Conservation (phyloP, 2,888 invertebrate genomes). For the Zygaena filipendulae region DNA sequence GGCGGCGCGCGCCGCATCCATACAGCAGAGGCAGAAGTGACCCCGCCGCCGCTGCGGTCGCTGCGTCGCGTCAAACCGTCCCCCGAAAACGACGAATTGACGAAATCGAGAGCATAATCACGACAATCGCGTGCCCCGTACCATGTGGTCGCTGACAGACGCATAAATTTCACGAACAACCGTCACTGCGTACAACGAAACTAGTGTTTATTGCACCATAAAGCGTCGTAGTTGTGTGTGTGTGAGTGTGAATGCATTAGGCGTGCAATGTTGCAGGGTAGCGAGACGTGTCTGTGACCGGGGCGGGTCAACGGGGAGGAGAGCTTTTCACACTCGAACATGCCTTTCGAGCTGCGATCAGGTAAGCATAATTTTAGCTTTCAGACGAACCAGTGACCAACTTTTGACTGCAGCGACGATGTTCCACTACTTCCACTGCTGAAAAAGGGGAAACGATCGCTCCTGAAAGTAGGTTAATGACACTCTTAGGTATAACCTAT, state of each 20-base stretch:
- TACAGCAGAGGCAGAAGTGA: conserved; percentile 51
- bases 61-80: conserved; percentile 39
- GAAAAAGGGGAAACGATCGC: too few relatives aligned
- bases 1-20: conserved; percentile 59
- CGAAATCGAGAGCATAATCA: conserved; percentile 34
- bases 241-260: conserved; percentile 43
- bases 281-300: conserved; percentile 44
- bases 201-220: conserved; percentile 22
- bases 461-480: too few relatives aligned
- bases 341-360: conserved; percentile 63
- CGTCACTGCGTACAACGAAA: conserved; percentile 21
- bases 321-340: conserved; percentile 49
- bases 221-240: conserved; percentile 19
- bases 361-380: too few relatives aligned
- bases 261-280: conserved; percentile 43
- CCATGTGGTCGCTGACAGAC: too few relatives aligned
- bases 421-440: too few relatives aligned
- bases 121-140: too few relatives aligned
- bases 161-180: conserved; percentile 28
- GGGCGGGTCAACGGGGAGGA: conserved; percentile 38
- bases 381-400: too few relatives aligned
- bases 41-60: conserved; percentile 43
- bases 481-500: too few relatives aligned
- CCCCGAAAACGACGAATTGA: too few relatives aligned
- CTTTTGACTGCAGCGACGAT: too few relatives aligned